Conservation (phyloP, 2,113 vertebrate species). For the Chaetodon auriga region DNA sequence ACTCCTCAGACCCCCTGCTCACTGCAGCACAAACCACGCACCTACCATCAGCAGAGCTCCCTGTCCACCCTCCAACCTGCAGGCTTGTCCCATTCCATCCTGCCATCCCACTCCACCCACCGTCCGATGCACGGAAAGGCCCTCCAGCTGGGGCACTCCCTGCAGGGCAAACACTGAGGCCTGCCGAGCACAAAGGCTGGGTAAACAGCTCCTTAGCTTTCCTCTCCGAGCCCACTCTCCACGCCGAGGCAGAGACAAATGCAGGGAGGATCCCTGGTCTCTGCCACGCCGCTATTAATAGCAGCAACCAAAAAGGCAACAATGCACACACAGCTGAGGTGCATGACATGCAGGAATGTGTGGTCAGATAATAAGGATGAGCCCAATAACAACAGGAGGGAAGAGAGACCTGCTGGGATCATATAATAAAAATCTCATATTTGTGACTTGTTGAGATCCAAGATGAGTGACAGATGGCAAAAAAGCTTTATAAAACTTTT, state of each 20-base stretch:
- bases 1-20: slow-evolving; percentile 7
- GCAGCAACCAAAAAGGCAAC: slow-evolving; percentile 67
- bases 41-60: not conserved
- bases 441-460: not conserved
- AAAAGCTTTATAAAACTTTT: not conserved
- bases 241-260: slow-evolving; percentile 69
- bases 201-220: slow-evolving; percentile 80
- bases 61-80: slow-evolving; percentile 25
- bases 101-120: slow-evolving; percentile 42
- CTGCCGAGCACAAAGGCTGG: slow-evolving; percentile 77
- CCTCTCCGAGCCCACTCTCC: slow-evolving; percentile 68
- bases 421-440: not conserved
- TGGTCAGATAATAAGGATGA: slow-evolving; percentile 62
- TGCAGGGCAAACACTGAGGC: slow-evolving; percentile 81
- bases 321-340: slow-evolving; percentile 72
- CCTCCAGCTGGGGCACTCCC: slow-evolving; percentile 78
- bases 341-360: slow-evolving; percentile 73
- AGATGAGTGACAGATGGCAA: not conserved
- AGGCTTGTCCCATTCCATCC: slow-evolving; percentile 24
- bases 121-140: slow-evolving; percentile 51
- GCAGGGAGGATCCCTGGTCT: slow-evolving; percentile 78
- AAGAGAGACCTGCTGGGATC: not conserved
- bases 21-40: slow-evolving; percentile 1
- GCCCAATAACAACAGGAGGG: slow-evolving; percentile 20
- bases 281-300: slow-evolving; percentile 77